Conservation (phyloP, 2,797 vertebrate species). For the Pipistrellus pipistrellus region DNA sequence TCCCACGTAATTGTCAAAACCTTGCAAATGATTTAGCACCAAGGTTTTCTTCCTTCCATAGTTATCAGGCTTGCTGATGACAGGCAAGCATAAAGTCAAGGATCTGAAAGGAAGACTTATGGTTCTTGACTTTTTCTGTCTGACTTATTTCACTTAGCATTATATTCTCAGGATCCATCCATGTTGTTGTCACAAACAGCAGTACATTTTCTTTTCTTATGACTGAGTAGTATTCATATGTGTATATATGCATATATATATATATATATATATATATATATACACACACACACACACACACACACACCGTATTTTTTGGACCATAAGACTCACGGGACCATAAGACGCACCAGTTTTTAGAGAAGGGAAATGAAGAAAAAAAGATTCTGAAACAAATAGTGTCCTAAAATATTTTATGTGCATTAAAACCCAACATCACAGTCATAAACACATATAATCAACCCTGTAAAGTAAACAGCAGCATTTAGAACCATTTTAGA, state of each 20-base stretch:
- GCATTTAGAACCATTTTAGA: too few species aligned
- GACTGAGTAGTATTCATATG: neutral
- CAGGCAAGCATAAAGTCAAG: neutral
- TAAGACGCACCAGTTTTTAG: too few species aligned
- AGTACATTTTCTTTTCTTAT: neutral
- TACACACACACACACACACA: too few species aligned
- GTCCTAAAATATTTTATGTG: too few species aligned
- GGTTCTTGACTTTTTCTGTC: neutral
- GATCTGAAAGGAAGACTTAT: neutral
- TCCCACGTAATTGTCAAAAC: slow-evolving; percentile 6
- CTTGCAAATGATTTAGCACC: neutral
- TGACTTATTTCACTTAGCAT: neutral
- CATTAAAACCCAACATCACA: too few species aligned
- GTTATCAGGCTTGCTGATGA: neutral
- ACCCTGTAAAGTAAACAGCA: too few species aligned
- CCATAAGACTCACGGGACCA: too few species aligned
- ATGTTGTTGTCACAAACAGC: neutral
- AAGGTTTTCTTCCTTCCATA: neutral
- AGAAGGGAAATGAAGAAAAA: too few species aligned
- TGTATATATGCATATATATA: neutral
- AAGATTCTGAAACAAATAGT: too few species aligned
- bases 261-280: too few species aligned
- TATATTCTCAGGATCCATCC: neutral
- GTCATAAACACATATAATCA: too few species aligned
- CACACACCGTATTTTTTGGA: too few species aligned